phyloP scores from a whole-genome alignment of 2,113 vertebrate species.

The Sardina pilchardus region DNA sequence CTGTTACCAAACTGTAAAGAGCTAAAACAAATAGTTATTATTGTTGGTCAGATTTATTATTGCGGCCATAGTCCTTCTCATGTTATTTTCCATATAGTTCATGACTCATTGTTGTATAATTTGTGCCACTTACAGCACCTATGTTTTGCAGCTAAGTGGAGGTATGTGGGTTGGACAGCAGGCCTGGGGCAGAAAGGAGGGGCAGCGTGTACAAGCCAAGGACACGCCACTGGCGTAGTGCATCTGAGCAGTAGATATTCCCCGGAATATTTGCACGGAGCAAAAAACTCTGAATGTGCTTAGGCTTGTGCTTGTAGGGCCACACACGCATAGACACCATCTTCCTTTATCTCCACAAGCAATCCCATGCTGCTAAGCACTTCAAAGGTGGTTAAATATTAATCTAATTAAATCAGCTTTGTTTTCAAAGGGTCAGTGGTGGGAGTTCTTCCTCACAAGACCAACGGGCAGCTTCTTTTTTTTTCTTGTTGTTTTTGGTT shows the following conservation, averaged over 20 bases:
- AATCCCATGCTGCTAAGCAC: not conserved
- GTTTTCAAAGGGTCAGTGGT: not conserved
- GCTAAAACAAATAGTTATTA: not conserved
- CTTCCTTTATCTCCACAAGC: not conserved
- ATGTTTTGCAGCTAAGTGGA: not conserved
- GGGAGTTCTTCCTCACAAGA: not conserved
- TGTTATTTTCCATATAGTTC: not conserved
- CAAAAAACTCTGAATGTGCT: not conserved
- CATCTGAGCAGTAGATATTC: not conserved
- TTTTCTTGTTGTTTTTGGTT: not conserved
- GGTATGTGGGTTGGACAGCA: not conserved
- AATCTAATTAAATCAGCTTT: not conserved
- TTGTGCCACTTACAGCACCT: not conserved
- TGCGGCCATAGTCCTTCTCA: not conserved
- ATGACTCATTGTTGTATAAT: not conserved
- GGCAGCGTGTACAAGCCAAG: not conserved
- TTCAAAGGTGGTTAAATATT: conserved; percentile 2
- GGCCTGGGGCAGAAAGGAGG: not conserved
- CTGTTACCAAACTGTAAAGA: not conserved
- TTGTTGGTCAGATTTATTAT: not conserved
- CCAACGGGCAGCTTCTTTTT: not conserved
- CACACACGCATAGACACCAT: not conserved
- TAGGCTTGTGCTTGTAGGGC: not conserved
- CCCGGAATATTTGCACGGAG: not conserved
- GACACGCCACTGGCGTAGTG: not conserved